Evolutionary conservation across 1,140 invertebrate genomes (phyloP).

Genomic region (Caenorhabditis elegans): DNA sequence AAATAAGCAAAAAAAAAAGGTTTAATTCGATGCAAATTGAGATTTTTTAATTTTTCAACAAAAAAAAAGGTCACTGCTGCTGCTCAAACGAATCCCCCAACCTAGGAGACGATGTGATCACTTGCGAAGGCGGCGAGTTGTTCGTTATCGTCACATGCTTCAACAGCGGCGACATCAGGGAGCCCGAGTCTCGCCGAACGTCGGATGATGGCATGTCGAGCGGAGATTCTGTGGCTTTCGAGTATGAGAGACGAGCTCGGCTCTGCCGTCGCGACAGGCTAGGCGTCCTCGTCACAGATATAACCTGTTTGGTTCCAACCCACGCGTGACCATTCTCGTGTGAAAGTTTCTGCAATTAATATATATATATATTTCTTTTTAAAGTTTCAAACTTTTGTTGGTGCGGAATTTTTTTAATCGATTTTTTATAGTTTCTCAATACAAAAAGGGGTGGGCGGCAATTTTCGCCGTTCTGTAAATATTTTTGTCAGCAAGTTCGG

Average conservation of each 20-base stretch:
- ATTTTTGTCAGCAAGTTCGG: no score
- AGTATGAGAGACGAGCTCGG: neutral
- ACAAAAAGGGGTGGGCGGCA: no score
- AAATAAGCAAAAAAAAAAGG: no score
- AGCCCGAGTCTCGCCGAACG: neutral
- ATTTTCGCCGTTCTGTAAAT: no score
- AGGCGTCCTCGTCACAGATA: neutral
- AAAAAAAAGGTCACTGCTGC: no score
- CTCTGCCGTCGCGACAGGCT: neutral
- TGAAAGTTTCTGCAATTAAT: neutral
- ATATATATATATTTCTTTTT: no score
- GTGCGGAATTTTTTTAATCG: no score
- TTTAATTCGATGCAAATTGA: no score
- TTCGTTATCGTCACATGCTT: neutral
- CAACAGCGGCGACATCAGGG: neutral
- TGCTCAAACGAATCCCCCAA: neutral
- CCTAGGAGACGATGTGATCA: neutral
- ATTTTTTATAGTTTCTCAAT: no score
- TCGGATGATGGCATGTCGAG: neutral
- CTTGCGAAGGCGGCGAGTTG: neutral
- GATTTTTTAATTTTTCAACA: no score
- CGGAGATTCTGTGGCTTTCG: neutral
- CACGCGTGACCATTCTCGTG: conserved; percentile 6
- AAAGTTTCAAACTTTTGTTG: no score
- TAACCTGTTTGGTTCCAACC: neutral